Base-by-base conservation (phyloP, 1,140 invertebrate species). In the Steinernema khuongi region DNA sequence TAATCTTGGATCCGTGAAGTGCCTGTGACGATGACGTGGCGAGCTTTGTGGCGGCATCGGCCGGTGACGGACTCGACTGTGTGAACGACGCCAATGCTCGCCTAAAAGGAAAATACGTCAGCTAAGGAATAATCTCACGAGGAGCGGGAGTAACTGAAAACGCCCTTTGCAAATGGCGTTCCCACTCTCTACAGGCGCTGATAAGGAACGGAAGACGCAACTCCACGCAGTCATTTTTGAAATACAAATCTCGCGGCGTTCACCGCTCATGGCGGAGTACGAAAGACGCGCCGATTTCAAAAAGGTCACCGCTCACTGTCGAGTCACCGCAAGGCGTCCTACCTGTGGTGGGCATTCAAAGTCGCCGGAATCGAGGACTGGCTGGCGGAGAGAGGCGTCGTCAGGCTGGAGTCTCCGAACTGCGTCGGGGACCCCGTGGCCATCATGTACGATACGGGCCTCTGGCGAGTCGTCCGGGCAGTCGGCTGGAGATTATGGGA, bases 221-320 rank as follows among this genome's bases (percentile, higher is more conserved):
- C 50, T 11, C 11, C 19, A 2, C 22, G 11, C 11, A 7, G 7
- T 60, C 36, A 7, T 41, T 11, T 41, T n/a, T 7, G 36, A 41
- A n/a, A 60, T 60, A 60, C 50, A 60, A 60, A 60, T 14, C 26
- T 60, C 50, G 50, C 11, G 11, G 50, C 50, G 22, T 14, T 14
- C 22, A 60, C 50, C n/a, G n/a, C n/a, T n/a, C n/a, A n/a, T n/a
- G n/a, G 50, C 19, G 22, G 50, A 11, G 50, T 60, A 17, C 50
- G 50, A 60, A 60, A 60, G 50, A 22, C 50, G 50, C 50, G 50
- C 19, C 50, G 50, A 60, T 60, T 60, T 60, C 19, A 22, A 60
- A 60, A 60, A 60, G 50, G 50, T 60, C 50, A 60, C 50, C 11
- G 50, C 14, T 14, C 50, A 26, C 11, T 26, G 50, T 4, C 11